Evolutionary conservation across 92 coral and sea anemone species (phyloP).

Genomic region (Paramuricea clavata): DNA sequence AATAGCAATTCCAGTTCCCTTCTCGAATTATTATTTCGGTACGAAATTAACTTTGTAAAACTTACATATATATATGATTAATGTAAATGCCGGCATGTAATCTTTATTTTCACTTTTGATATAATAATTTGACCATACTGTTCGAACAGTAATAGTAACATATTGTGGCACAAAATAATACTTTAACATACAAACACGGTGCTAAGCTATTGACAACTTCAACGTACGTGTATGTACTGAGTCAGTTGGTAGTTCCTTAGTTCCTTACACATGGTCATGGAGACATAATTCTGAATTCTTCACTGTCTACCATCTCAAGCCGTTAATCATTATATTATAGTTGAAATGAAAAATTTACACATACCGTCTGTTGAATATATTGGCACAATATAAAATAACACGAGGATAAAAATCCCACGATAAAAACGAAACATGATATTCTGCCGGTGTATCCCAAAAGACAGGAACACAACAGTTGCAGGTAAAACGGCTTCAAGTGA

Average conservation of each 20-base stretch:
- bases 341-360: not conserved
- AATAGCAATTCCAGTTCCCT: too few species aligned
- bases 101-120: not conserved
- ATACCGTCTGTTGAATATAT: slow-evolving; percentile 5
- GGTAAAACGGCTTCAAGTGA: not conserved
- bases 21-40: too few species aligned
- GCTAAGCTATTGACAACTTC: too few species aligned
- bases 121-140: too few species aligned
- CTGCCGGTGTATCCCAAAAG: not conserved
- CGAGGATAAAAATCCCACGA: not conserved
- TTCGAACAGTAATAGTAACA: too few species aligned
- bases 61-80: too few species aligned
- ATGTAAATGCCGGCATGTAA: not conserved
- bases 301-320: not conserved
- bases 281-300: not conserved
- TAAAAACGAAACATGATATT: not conserved
- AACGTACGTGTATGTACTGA: too few species aligned
- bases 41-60: too few species aligned
- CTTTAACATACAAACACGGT: too few species aligned
- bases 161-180: too few species aligned
- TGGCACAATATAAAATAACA: not conserved
- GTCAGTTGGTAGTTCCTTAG: too few species aligned
- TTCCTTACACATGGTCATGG: too few species aligned
- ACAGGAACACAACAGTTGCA: not conserved
- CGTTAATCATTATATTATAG: not conserved